Evolutionary conservation across 2,888 invertebrate genomes (phyloP), one percentile per base, ranked within the genome.

Genomic region (Tetranychus truncatus): DNA sequence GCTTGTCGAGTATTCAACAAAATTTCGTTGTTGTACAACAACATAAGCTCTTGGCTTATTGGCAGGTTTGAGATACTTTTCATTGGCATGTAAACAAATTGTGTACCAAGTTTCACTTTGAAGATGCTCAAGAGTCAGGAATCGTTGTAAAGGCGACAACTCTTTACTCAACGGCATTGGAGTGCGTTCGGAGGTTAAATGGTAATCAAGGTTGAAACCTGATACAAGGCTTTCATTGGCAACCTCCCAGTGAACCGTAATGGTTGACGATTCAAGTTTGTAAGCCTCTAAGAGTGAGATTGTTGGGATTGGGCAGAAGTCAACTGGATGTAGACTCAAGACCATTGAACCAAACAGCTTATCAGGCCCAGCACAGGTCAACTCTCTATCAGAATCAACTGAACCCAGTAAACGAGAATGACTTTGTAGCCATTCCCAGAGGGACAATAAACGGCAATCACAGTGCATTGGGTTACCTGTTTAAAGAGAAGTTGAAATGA

Each of bases 341-440:
- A 93, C 91, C 80, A 88, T 82, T 80, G 85, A 85, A 76, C 91
- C 91, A 78, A 88, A 87, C 78, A 92, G 86, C 82, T 90, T 89
- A 78, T 89, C 88, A 0, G 92, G 92, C 80, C 90, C 89, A 82
- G 91, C 90, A 83, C 93, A 93, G 18, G 76, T 73, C 67, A 78
- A 76, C 2, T 79, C 77, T n/a, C 87, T 87, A 80, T 86, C 85
- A 79, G 87, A 86, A 74, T 73, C 66, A 75, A 73, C 71, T 55
- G 65, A 71, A 5, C 24, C 74, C 45, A 89, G 85, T 76, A 89
- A 86, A 84, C 92, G 91, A 81, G 89, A 88, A 84, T 95, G 91
- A 82, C 91, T 90, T 81, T 91, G 87, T 82, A 94, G 86, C 94
- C 93, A 95, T 84, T 89, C 90, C 91, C 94, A 92, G 73, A 92